Conservation (phyloP, 1,140 invertebrate species). For the Heliconius nattereri region DNA sequence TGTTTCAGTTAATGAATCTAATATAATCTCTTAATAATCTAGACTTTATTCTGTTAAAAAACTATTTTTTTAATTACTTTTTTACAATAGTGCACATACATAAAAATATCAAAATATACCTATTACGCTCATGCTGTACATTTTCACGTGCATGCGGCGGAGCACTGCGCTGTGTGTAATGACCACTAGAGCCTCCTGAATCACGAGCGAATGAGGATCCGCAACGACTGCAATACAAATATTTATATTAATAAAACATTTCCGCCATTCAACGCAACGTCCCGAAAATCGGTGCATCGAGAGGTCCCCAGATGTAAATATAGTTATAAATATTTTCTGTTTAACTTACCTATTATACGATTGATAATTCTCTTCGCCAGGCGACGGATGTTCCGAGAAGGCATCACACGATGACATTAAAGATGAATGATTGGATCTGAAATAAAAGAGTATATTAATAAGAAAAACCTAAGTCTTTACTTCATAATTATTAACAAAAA, state of each 20-base stretch:
- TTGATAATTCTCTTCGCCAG: slow-evolving; percentile 35
- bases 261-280: too few species aligned
- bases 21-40: too few species aligned
- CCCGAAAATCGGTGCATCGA: too few species aligned
- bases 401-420: slow-evolving; percentile 73
- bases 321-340: too few species aligned
- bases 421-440: slow-evolving; percentile 72
- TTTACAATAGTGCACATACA: background rate
- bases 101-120: background rate
- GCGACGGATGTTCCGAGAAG: slow-evolving; percentile 73
- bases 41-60: too few species aligned
- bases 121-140: slow-evolving; percentile 53
- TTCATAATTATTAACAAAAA: too few species aligned
- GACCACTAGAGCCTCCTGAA: slow-evolving; percentile 88
- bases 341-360: background rate
- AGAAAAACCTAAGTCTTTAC: too few species aligned
- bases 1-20: too few species aligned
- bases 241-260: too few species aligned
- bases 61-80: background rate
- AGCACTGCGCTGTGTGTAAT: slow-evolving; percentile 89
- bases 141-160: slow-evolving; percentile 85
- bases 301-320: too few species aligned
- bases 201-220: slow-evolving; percentile 84
- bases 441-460: slow-evolving; percentile 28
- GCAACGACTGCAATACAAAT: slow-evolving; percentile 63